These are phyloP conservation scores for Notospermus geniculatus DNA, from an alignment of 1,140 invertebrate genomes.

Conservation along the genomic window DNA sequence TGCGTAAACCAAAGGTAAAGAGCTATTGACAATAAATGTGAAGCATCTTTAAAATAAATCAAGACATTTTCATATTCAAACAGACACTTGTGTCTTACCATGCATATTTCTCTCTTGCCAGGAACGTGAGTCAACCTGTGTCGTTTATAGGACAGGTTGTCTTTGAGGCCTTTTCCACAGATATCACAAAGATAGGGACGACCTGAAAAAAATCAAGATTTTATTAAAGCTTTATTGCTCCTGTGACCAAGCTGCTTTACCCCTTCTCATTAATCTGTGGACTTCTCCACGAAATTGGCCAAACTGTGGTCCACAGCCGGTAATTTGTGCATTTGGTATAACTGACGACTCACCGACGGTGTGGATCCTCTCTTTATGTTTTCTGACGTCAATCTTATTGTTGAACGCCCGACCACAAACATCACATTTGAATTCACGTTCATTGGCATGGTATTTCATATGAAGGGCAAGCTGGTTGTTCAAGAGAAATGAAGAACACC, in stretches of 20 bases:
- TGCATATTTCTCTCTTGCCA: background rate
- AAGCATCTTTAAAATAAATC: too few relatives aligned
- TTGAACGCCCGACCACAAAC: background rate
- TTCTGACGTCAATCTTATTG: background rate
- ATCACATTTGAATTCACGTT: slow-evolving; percentile 1
- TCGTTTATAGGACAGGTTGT: background rate
- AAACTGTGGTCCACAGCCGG: background rate
- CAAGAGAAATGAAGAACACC: too few relatives aligned
- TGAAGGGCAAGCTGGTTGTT: slow-evolving; percentile 7
- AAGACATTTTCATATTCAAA: too few relatives aligned
- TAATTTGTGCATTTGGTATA: background rate
- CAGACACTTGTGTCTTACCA: too few relatives aligned
- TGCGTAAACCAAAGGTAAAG: too few relatives aligned
- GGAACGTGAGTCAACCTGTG: background rate
- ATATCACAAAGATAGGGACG: slow-evolving; percentile 1
- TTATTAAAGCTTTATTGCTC: background rate
- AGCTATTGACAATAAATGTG: too few relatives aligned
- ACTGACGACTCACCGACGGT: background rate
- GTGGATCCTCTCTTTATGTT: slow-evolving; percentile 8
- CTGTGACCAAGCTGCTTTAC: background rate
- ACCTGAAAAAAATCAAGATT: background rate
- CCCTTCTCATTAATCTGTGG: background rate
- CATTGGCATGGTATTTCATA: slow-evolving; percentile 7
- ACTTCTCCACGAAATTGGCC: background rate
- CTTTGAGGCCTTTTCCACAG: slow-evolving; percentile 7